Evolutionary conservation across 2,113 vertebrate species (phyloP).

Genomic region (Arenaria interpres): DNA sequence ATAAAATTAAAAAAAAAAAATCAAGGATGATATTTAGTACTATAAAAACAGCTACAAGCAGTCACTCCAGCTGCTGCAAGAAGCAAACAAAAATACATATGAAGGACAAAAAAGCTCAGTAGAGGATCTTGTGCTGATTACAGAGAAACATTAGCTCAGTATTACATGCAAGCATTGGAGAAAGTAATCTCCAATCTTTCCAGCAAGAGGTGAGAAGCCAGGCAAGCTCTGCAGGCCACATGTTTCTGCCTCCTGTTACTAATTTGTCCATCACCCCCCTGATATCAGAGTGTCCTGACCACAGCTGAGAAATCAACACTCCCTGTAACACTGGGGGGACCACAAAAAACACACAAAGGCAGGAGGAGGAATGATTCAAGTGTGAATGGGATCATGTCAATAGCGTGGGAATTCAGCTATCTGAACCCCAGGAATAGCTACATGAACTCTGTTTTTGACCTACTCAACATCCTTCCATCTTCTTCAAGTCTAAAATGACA

Average conservation of each 20-base stretch:
- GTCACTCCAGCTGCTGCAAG: background rate
- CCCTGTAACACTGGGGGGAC: background rate
- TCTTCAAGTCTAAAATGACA: background rate
- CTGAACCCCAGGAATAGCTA: background rate
- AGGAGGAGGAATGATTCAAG: background rate
- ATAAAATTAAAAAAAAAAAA: background rate
- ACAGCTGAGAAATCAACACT: background rate
- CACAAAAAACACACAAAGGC: background rate
- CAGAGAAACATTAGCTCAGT: background rate
- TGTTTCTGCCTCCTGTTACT: background rate
- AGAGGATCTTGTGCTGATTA: background rate
- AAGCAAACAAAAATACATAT: background rate
- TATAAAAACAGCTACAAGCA: background rate
- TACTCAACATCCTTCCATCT: background rate
- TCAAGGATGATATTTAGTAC: background rate
- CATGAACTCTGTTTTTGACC: background rate
- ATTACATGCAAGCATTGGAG: background rate
- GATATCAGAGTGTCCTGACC: background rate
- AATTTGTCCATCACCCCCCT: background rate
- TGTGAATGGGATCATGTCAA: background rate
- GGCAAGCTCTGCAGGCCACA: background rate
- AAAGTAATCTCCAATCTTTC: background rate
- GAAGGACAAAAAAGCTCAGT: background rate
- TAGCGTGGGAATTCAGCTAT: background rate
- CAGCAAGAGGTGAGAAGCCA: background rate